phyloP scores from a whole-genome alignment of 2,888 invertebrate species.

The Parelbella ahira region DNA sequence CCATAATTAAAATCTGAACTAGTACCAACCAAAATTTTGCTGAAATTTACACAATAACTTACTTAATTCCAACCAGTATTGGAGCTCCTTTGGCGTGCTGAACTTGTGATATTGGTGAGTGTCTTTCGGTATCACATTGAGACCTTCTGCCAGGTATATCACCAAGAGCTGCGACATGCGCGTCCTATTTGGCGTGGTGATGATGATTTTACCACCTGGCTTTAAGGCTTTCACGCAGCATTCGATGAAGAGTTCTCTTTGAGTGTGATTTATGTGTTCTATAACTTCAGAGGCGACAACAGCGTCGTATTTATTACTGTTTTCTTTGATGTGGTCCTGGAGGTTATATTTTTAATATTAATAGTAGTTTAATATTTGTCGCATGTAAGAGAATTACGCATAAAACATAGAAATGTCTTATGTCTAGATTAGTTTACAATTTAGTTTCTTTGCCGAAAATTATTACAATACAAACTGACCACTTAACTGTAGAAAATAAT shows the following conservation, averaged over 20 bases:
- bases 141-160: slow-evolving; percentile 87
- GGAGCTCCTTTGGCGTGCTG: slow-evolving; percentile 87
- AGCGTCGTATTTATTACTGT: slow-evolving; percentile 84
- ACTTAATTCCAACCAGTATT: slow-evolving; percentile 85
- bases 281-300: slow-evolving; percentile 93
- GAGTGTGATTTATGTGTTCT: slow-evolving; percentile 86
- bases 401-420: too few relatives aligned
- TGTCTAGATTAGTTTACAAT: too few relatives aligned
- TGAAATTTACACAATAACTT: too few relatives aligned
- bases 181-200: slow-evolving; percentile 84
- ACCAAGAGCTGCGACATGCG: slow-evolving; percentile 81
- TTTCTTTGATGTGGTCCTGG: slow-evolving; percentile 69
- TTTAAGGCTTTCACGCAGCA: slow-evolving; percentile 83
- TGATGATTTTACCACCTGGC: slow-evolving; percentile 84
- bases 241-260: slow-evolving; percentile 84
- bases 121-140: slow-evolving; percentile 87
- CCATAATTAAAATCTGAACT: too few relatives aligned
- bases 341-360: too few relatives aligned
- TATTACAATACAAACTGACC: too few relatives aligned
- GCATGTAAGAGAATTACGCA: too few relatives aligned
- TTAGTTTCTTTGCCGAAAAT: too few relatives aligned
- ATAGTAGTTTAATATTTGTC: too few relatives aligned
- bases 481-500: too few relatives aligned
- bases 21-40: too few relatives aligned
- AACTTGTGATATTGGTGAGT: slow-evolving; percentile 97